Base-by-base conservation (phyloP, 2,113 vertebrate genomes). In the Ploceus nigricollis region DNA sequence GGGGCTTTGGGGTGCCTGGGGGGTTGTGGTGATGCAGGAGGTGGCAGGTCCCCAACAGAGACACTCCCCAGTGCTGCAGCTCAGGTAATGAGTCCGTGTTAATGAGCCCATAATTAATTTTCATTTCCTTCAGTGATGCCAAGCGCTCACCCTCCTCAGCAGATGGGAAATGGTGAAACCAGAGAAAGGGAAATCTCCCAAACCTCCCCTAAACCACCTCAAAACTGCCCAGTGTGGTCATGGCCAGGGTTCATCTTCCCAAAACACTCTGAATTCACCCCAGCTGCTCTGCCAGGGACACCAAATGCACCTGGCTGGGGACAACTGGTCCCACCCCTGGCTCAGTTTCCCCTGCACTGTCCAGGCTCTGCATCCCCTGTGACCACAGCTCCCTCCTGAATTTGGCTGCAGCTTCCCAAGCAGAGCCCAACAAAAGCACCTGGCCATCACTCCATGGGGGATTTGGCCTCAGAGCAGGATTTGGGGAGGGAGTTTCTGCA, bases 381-480 rank as follows among this genome's bases (percentile, higher is more conserved):
- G 35, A 28, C 23, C 37, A 17, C 30, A 25, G 18, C 50, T 57
- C 61, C 71, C 27, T 42, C 56, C 85, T n/a, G 23, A 35, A n/a
- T n/a, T 4, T 14, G 30, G 16, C 53, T 58, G 51, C 78, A 45
- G 6, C 0, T 13, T 66, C 51, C 77, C 42, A 31, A 37, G 47
- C 11, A 75, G n/a, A 15, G 17, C n/a, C 20, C 53, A 53, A 25
- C 3, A 44, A 44, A 37, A 18, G 51, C 35, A n/a, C 54, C 20
- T 5, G 1, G 21, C 7, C 1, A 1, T 4, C 2, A 0, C 15
- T 42, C 39, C 69, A 1, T 0, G 0, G 35, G 7, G 18, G 13
- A 17, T 48, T 48, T 45, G 24, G 28, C 28, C 50, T 35, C 3
- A 0, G 40, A 64, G 30, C 1, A 7, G 35, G 22, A 72, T 64